Base-by-base conservation (phyloP, 2,113 vertebrate species). In the Forbesichthys papilliferus region DNA sequence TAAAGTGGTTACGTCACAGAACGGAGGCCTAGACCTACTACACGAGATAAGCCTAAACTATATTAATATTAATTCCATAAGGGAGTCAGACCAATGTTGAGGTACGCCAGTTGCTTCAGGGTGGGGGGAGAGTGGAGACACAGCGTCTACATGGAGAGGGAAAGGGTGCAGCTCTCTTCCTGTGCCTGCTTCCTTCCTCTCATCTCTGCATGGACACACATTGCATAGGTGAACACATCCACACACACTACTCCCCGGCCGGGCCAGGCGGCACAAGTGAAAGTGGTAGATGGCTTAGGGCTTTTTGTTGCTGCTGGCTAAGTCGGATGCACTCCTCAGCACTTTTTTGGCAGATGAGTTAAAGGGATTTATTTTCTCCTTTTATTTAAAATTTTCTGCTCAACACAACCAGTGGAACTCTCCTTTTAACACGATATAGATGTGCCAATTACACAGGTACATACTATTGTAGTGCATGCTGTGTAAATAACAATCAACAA, bases 101-200 rank as follows among this genome's bases (percentile, higher is more conserved):
- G 80, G 73, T 60, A 74, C 73, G 18, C 20, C 56, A n/a, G 9
- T 52, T 11, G 51, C 11, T 11, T 11, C 14, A 3, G 14, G 51
- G 36, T 67, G 47, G 71, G 81, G 69, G 77, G 78, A 81, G 75
- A 82, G 79, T 73, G 60, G 74, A 73, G 81, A 68, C 70, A 49
- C 58, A 68, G 71, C 2, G 79, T 67, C 77, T 69, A 0, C 73
- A 69, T 49, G 71, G 73, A 70, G 86, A 84, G 74, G 86, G 89
- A 90, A 92, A 89, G 88, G 90, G 90, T 85, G 91, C 86, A 91
- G 88, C 85, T 77, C 83, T 67, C 78, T 85, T 91, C 88, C 89
- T 90, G 86, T 80, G 55, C 60, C 75, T 69, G 69, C 81, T 91
- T 93, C 90, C 91, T 91, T 92, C 90, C 92, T 88, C 78, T 66